Evolutionary conservation across 1,140 invertebrate genomes (phyloP).

Genomic region (Hyles vespertilio): DNA sequence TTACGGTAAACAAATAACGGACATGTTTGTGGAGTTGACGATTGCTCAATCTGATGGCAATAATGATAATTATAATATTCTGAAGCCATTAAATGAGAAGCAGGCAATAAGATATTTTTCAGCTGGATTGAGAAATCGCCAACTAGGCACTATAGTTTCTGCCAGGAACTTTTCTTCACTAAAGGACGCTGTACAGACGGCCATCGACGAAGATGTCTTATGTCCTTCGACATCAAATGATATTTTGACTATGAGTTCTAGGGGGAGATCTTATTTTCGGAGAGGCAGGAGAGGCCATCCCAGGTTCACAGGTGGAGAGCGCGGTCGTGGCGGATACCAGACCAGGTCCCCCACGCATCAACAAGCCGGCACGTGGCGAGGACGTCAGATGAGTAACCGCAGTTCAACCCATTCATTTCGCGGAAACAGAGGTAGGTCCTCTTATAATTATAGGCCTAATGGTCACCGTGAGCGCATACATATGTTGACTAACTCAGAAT

Average conservation of each 20-base stretch:
- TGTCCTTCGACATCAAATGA: slow-evolving; percentile 1
- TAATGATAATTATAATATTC: too few relatives aligned
- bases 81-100: slow-evolving; percentile 15
- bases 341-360: neutral
- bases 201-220: slow-evolving; percentile 15
- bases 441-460: neutral
- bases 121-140: slow-evolving; percentile 13
- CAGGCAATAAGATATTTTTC: slow-evolving; percentile 17
- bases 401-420: neutral
- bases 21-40: neutral
- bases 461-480: slow-evolving; percentile 8
- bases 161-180: slow-evolving; percentile 15
- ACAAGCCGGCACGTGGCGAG: neutral
- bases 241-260: neutral
- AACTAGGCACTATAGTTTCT: slow-evolving; percentile 14
- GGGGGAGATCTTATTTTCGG: neutral
- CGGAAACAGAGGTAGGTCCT: slow-evolving; percentile 5
- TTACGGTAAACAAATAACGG: neutral
- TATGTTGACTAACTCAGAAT: slow-evolving; percentile 15
- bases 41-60: too few relatives aligned
- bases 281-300: neutral
- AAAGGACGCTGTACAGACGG: slow-evolving; percentile 17
- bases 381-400: neutral
- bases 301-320: neutral
- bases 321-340: neutral